Base-by-base conservation (phyloP, 2,113 vertebrate genomes). In the Pluvialis apricaria region DNA sequence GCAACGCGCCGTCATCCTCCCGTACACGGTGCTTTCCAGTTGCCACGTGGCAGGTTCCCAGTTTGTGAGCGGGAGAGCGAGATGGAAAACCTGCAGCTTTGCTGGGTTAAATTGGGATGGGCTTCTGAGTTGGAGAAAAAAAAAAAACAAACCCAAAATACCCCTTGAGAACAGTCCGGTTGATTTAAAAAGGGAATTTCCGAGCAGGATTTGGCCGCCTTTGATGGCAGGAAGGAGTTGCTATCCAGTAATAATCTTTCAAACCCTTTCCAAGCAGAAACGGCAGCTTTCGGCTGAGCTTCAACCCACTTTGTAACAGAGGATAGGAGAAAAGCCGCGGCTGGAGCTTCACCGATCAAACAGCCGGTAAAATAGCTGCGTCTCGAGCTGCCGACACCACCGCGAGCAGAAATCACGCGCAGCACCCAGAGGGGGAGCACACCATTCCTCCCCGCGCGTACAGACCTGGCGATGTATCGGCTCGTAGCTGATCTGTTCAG, bases 381-480 rank as follows among this genome's bases (percentile, higher is more conserved):
- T 65, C 40, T n/a, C n/a, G 36, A 49, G 36, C 65, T 84, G 45
- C 44, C 19, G 45, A 81, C 15, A 40, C 61, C 32, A 16, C 61
- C 34, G 26, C 9, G 26, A 62, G 26, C 10, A 8, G 15, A 75
- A 75, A 47, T 31, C 62, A 51, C 22, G 49, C 49, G 17, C 31
- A 22, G 54, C 25, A 32, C 7, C 34, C 15, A 1, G 49, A 36
- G 36, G 24, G 5, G 21, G 26, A 90, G 15, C 34, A 6, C 0
- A 0, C 1, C 2, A 8, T 32, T 55, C 25, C 42, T 82, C 66
- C 25, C 31, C 1, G 2, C 1, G 2, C 31, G 36, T 38, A 96
- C 98, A 80, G 68, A 99, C 99, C 99, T 99, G 97, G 99, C 99
- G 9, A 99, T 97, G 93, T 99, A 98, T 15, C 98, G 98, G 79